phyloP scores from a whole-genome alignment of 2,113 vertebrate genomes.

The Ceyx cyanopectus region DNA sequence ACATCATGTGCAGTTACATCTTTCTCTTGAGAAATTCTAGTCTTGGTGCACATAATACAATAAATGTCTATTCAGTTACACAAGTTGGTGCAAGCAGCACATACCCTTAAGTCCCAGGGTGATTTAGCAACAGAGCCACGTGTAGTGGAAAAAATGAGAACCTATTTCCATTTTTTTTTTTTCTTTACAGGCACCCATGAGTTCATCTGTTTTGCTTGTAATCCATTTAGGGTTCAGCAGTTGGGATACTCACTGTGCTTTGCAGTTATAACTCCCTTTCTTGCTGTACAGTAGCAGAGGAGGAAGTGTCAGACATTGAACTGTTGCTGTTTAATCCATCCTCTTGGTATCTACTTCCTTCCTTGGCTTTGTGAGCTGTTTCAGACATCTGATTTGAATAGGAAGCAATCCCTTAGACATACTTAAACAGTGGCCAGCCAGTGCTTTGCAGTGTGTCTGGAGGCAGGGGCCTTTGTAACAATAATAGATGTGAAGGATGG shows the following conservation, averaged over 20 bases:
- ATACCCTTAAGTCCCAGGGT: neutral
- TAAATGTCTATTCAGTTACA: neutral
- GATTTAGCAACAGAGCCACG: neutral
- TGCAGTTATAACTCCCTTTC: neutral
- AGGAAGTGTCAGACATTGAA: neutral
- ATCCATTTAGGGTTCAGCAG: neutral
- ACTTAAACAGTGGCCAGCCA: neutral
- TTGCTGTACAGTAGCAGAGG: neutral
- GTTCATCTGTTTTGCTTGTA: neutral
- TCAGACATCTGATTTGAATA: neutral
- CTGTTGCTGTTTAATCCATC: neutral
- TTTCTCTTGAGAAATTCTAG: conserved; percentile 13
- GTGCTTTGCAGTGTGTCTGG: neutral
- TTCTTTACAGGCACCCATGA: neutral
- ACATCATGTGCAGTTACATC: neutral
- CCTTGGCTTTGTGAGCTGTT: neutral
- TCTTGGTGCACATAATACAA: neutral
- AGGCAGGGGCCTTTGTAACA: neutral
- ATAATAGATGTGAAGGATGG: neutral
- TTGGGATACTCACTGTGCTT: neutral
- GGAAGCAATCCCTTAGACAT: neutral
- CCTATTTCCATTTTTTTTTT: neutral
- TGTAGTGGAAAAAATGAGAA: neutral
- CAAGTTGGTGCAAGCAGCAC: neutral
- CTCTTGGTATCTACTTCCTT: neutral